These are phyloP conservation scores for Bradypodion ventrale DNA, from an alignment of 2,797 vertebrate genomes.

Conservation along the genomic window DNA sequence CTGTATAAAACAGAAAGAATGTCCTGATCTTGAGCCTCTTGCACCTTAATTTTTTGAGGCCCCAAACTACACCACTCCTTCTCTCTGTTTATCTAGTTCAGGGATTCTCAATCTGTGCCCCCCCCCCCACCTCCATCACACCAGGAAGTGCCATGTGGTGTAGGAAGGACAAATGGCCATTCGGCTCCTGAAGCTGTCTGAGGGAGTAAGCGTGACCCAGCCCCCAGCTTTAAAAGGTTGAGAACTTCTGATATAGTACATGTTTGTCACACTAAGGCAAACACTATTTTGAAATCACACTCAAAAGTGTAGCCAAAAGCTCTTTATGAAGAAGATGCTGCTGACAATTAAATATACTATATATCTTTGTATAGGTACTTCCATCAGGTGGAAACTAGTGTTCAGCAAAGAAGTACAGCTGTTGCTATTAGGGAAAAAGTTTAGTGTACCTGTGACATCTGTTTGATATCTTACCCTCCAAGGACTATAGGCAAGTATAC, in stretches of 20 bases:
- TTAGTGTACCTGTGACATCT: slow-evolving; percentile 2
- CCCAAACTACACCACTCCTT: no score
- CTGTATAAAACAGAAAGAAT: no score
- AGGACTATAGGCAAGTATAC: slow-evolving; percentile 19
- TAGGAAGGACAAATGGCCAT: no score
- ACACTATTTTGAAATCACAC: background rate
- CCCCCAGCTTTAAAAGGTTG: no score
- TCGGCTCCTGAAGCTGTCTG: no score
- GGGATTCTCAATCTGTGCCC: no score
- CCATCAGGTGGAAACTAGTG: background rate
- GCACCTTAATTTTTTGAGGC: background rate
- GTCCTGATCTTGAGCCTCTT: no score
- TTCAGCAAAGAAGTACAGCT: background rate
- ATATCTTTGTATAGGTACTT: background rate
- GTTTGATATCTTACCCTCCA: background rate
- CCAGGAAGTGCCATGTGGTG: no score
- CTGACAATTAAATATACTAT: background rate
- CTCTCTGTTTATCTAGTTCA: no score
- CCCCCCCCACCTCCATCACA: no score
- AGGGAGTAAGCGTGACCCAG: no score
- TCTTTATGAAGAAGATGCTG: background rate
- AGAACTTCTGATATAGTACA: background rate
- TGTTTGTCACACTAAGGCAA: background rate
- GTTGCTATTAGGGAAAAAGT: slow-evolving; percentile 25
- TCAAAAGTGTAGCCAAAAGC: background rate